Percentiles rank a stretch among this genome's conserved stretches.
These are phyloP conservation scores for Rhinoptilus africanus DNA, from an alignment of 2,113 vertebrate genomes.

Conservation along the genomic window DNA sequence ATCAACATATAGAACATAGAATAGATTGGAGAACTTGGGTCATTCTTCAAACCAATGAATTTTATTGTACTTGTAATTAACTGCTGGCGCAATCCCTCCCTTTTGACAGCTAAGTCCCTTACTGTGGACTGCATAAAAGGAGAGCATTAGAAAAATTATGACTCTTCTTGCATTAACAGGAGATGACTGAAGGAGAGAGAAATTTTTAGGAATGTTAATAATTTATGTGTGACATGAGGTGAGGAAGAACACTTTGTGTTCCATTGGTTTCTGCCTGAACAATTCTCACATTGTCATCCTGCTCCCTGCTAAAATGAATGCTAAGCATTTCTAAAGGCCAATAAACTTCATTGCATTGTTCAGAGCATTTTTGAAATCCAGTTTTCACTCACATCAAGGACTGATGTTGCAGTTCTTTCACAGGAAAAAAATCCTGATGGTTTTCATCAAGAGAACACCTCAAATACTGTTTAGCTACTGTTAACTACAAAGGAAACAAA, in stretches of 20 bases:
- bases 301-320: not conserved
- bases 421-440: not conserved
- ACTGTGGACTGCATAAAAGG: not conserved
- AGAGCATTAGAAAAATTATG: not conserved
- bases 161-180: not conserved
- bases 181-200: not conserved
- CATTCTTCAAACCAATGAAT: not conserved
- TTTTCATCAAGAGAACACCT: not conserved
- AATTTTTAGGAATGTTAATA: conserved; percentile 26
- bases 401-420: not conserved
- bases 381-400: not conserved
- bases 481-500: not conserved
- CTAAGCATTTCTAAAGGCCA: not conserved
- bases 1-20: not conserved
- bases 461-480: not conserved
- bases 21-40: not conserved
- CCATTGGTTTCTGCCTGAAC: not conserved
- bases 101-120: not conserved
- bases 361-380: not conserved
- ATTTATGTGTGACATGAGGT: not conserved
- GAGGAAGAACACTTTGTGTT: not conserved
- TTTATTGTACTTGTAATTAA: not conserved
- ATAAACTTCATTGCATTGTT: not conserved
- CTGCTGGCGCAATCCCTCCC: not conserved
- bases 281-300: not conserved